phyloP scores from a whole-genome alignment of 35 echinoderm and acorn worm genomes.

The Ophiothrix spiculata region DNA sequence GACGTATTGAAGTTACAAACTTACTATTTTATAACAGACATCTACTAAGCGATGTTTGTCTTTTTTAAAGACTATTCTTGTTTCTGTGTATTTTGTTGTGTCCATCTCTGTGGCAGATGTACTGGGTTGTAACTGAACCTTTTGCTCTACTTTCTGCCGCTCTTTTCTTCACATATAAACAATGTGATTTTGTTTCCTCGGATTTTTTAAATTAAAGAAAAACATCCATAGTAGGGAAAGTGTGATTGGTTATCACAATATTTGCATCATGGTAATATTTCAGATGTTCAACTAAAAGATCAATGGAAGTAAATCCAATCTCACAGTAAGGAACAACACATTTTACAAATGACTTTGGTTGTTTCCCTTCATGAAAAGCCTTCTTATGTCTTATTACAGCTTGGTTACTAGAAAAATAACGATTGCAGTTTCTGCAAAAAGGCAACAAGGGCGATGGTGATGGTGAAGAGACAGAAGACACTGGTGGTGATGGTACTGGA shows the following conservation, averaged over 20 bases:
- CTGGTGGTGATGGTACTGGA: background rate
- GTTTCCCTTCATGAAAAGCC: background rate
- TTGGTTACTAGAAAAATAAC: background rate
- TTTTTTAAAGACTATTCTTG: too few relatives aligned
- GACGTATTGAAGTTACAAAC: too few relatives aligned
- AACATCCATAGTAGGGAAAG: background rate
- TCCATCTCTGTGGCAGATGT: constrained; percentile 2
- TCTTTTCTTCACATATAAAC: background rate
- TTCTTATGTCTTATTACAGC: background rate
- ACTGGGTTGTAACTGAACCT: background rate
- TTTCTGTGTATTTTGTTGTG: background rate
- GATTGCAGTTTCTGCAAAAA: too few relatives aligned
- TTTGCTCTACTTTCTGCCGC: background rate
- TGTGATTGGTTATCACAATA: background rate
- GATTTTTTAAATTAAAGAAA: background rate
- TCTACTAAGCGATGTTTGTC: too few relatives aligned
- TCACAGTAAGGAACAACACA: background rate
- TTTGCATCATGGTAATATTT: background rate
- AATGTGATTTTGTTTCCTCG: background rate
- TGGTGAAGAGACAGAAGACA: too few relatives aligned
- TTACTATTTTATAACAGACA: too few relatives aligned
- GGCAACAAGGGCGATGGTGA: too few relatives aligned
- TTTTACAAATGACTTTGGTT: background rate
- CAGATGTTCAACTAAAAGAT: background rate
- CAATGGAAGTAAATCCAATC: background rate